A percentile compares a stretch with the other conserved stretches of the same genome.
phyloP scores from a whole-genome alignment of 2,113 vertebrate genomes.

The Girardinichthys multiradiatus region DNA sequence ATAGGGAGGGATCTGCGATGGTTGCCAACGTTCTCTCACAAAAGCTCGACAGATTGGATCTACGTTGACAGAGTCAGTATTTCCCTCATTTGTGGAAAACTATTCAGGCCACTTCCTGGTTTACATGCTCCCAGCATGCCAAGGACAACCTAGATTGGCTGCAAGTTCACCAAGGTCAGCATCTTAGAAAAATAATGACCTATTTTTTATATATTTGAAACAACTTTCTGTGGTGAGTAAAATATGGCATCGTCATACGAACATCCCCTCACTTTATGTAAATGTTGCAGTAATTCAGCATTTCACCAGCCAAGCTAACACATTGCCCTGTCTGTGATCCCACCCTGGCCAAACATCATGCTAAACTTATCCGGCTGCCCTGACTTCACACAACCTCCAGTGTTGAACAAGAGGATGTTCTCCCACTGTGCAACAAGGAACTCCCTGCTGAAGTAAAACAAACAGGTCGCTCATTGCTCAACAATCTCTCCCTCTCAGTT shows the following conservation, averaged over 20 bases:
- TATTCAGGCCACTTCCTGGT: conserved; percentile 71
- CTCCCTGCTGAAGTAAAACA: conserved; percentile 61
- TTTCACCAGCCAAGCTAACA: conserved; percentile 31
- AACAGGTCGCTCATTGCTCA: conserved; percentile 51
- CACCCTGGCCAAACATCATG: conserved; percentile 35
- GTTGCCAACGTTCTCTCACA: conserved; percentile 47
- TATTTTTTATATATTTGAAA: no score
- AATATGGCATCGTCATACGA: conserved; percentile 27
- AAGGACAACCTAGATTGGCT: conserved; percentile 40
- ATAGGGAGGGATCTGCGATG: conserved; percentile 24
- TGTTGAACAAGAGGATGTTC: conserved; percentile 26
- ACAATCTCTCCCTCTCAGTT: conserved; percentile 21
- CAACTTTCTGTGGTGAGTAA: conserved; percentile 16
- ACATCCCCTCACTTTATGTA: conserved; percentile 2
- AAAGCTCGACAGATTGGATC: conserved; percentile 60
- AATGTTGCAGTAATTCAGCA: conserved; percentile 2
- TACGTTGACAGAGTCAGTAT: conserved; percentile 60
- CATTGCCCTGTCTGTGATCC: conserved; percentile 19
- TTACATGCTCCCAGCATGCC: conserved; percentile 54
- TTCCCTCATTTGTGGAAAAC: conserved; percentile 70
- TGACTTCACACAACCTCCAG: conserved; percentile 39
- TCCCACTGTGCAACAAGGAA: conserved; percentile 41
- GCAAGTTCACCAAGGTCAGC: conserved; percentile 44
- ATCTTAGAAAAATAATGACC: no score
- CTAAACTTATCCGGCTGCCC: conserved; percentile 46